Evolutionary conservation across 2,113 vertebrate species (phyloP), one percentile per base, ranked within the genome.

Genomic region (Aegypius monachus): DNA sequence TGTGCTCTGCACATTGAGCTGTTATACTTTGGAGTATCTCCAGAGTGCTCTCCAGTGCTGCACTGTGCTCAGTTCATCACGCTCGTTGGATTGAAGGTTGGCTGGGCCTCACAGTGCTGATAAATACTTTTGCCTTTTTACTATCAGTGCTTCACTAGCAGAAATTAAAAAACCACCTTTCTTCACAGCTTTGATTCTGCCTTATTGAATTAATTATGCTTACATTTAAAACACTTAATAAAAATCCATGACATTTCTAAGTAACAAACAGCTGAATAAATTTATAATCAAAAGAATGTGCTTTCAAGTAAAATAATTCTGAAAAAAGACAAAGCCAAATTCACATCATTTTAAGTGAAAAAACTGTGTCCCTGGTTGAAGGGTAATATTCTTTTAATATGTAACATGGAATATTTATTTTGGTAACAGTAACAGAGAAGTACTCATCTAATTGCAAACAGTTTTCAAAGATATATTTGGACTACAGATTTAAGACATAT

Each of bases 371-470:
- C 61, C 43, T 85, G 40, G 70, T 65, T 73, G 45, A 89, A 88
- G 58, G 81, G 45, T 48, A 93, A 70, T 93, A 88, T 53, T 95
- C 58, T 80, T 91, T 93, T 90, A 94, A 94, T 89, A 82, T 77
- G 62, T 36, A 89, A 85, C 70, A 89, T 31, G 42, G 56, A 93
- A 86, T 95, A 93, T 97, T 96, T 95, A 95, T 91, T 95, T 97
- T 95, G 75, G 81, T 95, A 95, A 92, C 68, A 89, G 84, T 91
- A 92, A 95, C 58, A 86, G 59, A 96, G 62, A 65, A 91, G 63
- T 56, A 80, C 50, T 96, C 90, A 62, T 93, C 78, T 95, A 96
- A 96, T 95, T 96, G 84, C 95, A 94, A 96, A 91, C 88, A 95
- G 81, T 91, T 95, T 83, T 95, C 68, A 79, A 48, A 92, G 81